A percentile compares a stretch with the other conserved stretches of the same genome.
Conservation (phyloP, 2,888 invertebrate genomes). For the Eupithecia subumbrata region DNA sequence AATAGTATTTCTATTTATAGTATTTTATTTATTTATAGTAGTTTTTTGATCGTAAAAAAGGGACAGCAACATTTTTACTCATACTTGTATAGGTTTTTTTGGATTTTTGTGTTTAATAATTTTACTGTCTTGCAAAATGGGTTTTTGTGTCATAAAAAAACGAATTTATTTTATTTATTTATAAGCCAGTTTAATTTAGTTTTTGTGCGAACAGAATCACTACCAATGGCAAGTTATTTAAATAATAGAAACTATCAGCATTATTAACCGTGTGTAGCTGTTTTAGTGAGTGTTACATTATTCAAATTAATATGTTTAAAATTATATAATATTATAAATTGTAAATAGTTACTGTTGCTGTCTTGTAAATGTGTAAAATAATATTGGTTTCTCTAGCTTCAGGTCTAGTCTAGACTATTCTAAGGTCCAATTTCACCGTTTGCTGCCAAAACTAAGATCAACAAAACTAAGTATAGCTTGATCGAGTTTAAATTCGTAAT, state of each 20-base stretch:
- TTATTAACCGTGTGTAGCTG: background rate
- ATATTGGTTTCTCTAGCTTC: background rate
- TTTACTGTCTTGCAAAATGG: too few species aligned
- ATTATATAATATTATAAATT: too few species aligned
- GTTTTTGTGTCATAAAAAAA: too few species aligned
- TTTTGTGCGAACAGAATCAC: background rate
- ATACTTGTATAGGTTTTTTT: too few species aligned
- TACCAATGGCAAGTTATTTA: background rate
- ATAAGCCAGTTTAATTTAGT: background rate
- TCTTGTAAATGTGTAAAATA: background rate
- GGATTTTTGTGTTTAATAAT: too few species aligned
- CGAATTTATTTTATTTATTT: background rate
- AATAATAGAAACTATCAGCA: background rate
- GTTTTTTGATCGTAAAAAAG: too few species aligned
- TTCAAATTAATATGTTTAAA: background rate
- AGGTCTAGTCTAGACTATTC: background rate
- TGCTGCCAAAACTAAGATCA: background rate
- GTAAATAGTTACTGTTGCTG: background rate
- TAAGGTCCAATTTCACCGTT: background rate
- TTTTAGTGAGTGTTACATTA: background rate
- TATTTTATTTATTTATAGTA: too few species aligned
- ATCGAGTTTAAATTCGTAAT: background rate
- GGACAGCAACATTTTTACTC: too few species aligned
- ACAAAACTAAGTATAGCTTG: background rate
- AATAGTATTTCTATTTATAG: too few species aligned